Evolutionary conservation across 1,140 invertebrate species (phyloP).

Genomic region (Dreissena polymorpha): DNA sequence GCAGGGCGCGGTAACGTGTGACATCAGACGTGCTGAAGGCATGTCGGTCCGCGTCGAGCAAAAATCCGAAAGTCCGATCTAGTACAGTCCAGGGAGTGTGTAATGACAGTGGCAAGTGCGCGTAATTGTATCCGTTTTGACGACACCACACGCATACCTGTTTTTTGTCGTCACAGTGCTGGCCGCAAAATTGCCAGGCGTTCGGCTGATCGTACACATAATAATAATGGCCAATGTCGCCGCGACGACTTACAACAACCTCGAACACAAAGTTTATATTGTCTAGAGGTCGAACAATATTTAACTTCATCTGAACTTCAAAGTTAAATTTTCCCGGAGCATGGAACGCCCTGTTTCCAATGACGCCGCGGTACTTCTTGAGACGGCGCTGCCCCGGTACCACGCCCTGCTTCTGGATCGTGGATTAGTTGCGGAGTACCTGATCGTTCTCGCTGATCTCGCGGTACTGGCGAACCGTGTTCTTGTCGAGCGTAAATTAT

Average conservation of each 20-base stretch:
- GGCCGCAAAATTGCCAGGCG: conserved; percentile 63
- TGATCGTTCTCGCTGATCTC: conserved; percentile 55
- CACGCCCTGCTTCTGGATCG: conserved; percentile 37
- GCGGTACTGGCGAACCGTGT: conserved; percentile 63
- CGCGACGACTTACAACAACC: conserved; percentile 55
- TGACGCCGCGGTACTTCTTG: conserved; percentile 59
- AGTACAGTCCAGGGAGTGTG: conserved; percentile 42
- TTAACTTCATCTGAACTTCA: conserved; percentile 52
- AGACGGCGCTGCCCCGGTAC: conserved; percentile 29
- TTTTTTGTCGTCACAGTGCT: conserved; percentile 63
- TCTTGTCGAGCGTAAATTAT: conserved; percentile 42
- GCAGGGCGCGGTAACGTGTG: conserved; percentile 45
- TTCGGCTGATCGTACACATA: conserved; percentile 62
- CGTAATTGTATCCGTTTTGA: conserved; percentile 56
- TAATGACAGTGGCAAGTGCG: conserved; percentile 47
- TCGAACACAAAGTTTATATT: conserved; percentile 64
- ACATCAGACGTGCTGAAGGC: conserved; percentile 54
- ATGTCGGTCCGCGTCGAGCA: conserved; percentile 56
- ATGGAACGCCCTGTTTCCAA: conserved; percentile 53
- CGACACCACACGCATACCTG: conserved; percentile 61
- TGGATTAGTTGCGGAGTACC: conserved; percentile 52
- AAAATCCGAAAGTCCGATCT: conserved; percentile 55
- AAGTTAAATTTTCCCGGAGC: conserved; percentile 60
- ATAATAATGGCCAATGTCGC: conserved; percentile 60
- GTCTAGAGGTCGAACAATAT: conserved; percentile 56